phyloP scores from a whole-genome alignment of 2,113 vertebrate genomes.

The Gymnogyps californianus region DNA sequence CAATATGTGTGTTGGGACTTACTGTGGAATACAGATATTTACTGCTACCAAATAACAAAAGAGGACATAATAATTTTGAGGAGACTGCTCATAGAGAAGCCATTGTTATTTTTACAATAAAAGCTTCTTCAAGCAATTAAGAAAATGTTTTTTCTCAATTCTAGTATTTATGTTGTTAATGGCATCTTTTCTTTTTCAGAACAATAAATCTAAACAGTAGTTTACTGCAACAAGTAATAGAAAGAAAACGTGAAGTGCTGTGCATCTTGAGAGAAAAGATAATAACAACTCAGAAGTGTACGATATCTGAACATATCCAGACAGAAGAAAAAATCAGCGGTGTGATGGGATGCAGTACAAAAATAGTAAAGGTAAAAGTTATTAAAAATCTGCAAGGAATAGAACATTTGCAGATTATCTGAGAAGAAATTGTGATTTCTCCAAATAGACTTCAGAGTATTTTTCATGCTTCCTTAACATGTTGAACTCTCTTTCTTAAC shows the following conservation, averaged over 20 bases:
- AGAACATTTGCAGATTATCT: neutral
- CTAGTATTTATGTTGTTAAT: neutral
- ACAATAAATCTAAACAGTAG: constrained; percentile 79
- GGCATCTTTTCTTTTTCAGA: constrained; percentile 67
- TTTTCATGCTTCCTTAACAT: neutral
- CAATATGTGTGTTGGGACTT: neutral
- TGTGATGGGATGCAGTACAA: constrained; percentile 66
- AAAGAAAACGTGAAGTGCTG: constrained; percentile 76
- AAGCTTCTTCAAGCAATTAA: neutral
- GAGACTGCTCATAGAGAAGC: neutral
- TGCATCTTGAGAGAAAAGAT: constrained; percentile 88
- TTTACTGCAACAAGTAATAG: constrained; percentile 83
- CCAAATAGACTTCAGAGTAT: neutral
- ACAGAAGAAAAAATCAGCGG: constrained; percentile 72
- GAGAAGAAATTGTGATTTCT: neutral
- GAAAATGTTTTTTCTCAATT: neutral
- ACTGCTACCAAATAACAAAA: neutral
- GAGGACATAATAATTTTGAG: neutral
- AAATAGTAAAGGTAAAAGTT: constrained; percentile 77
- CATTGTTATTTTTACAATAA: neutral
- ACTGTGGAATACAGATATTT: neutral
- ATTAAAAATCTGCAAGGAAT: neutral
- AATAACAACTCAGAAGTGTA: constrained; percentile 82
- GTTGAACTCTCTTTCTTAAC: neutral
- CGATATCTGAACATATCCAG: constrained; percentile 83